Conservation (phyloP, 2,888 invertebrate species). For the Resseliella maxima region DNA sequence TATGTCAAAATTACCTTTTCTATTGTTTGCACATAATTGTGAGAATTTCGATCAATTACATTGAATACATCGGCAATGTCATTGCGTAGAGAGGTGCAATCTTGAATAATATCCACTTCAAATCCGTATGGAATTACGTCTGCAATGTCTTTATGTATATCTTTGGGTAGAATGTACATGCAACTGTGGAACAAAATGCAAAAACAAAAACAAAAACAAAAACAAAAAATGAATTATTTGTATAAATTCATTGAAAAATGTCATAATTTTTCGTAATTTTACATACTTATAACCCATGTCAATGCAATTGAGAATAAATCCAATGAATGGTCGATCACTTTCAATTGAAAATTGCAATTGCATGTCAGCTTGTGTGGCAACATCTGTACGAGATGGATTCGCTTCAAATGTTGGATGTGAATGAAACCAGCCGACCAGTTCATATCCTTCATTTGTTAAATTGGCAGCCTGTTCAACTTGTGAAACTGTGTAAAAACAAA, state of each 20-base stretch:
- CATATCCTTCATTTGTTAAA: slow-evolving; percentile 68
- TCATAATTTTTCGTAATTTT: too few relatives aligned
- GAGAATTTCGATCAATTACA: slow-evolving; percentile 57
- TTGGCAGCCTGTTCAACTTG: slow-evolving; percentile 73
- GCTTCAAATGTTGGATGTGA: slow-evolving; percentile 80
- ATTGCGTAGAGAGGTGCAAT: slow-evolving; percentile 59
- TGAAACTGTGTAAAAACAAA: slow-evolving; percentile 67
- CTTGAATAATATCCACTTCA: slow-evolving; percentile 60
- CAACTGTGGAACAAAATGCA: slow-evolving; percentile 58
- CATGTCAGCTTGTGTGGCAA: slow-evolving; percentile 74
- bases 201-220: background rate
- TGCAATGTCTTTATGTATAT: slow-evolving; percentile 57
- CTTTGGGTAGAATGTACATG: slow-evolving; percentile 60
- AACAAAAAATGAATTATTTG: background rate
- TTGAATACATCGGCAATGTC: slow-evolving; percentile 60
- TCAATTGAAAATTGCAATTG: slow-evolving; percentile 66
- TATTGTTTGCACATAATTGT: slow-evolving; percentile 56
- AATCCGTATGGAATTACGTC: slow-evolving; percentile 59
- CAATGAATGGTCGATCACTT: slow-evolving; percentile 60
- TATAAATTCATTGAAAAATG: too few relatives aligned
- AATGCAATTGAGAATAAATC: slow-evolving; percentile 60
- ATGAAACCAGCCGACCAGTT: slow-evolving; percentile 81
- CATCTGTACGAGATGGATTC: slow-evolving; percentile 77
- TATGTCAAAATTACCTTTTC: slow-evolving; percentile 57
- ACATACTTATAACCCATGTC: slow-evolving; percentile 60